These are phyloP conservation scores for Drosophila subquinaria DNA, from an alignment of 2,888 invertebrate genomes.

Conservation along the genomic window DNA sequence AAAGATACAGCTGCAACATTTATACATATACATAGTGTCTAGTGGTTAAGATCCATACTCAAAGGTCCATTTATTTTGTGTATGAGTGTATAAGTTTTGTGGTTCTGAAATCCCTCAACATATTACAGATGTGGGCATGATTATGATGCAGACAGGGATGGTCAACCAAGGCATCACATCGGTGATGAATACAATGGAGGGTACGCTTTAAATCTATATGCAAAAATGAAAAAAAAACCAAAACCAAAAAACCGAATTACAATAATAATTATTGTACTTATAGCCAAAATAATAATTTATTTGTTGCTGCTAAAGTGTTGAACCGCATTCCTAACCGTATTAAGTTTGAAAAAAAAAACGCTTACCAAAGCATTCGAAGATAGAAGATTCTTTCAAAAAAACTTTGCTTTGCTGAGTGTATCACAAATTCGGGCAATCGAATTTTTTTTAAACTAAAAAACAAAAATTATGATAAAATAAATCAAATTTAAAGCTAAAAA, in stretches of 20 bases:
- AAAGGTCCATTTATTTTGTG: slow-evolving; percentile 22
- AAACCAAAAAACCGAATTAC: slow-evolving; percentile 26
- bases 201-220: slow-evolving; percentile 87
- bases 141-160: slow-evolving; percentile 98
- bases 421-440: slow-evolving; percentile 38
- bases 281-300: slow-evolving; percentile 66
- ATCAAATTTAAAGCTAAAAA: slow-evolving; percentile 13
- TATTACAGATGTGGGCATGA: slow-evolving; percentile 96
- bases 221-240: slow-evolving; percentile 13
- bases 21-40: slow-evolving; percentile 25
- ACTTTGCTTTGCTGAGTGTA: slow-evolving; percentile 37
- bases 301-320: slow-evolving; percentile 78
- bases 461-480: slow-evolving; percentile 8
- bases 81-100: slow-evolving; percentile 38
- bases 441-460: slow-evolving; percentile 15
- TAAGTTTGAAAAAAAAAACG: slow-evolving; percentile 33
- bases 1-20: slow-evolving; percentile 6
- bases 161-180: slow-evolving; percentile 95
- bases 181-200: slow-evolving; percentile 89
- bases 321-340: slow-evolving; percentile 43
- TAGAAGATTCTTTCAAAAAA: neutral
- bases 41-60: slow-evolving; percentile 49
- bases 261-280: slow-evolving; percentile 36
- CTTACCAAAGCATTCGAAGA: neutral
- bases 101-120: slow-evolving; percentile 70